A percentile compares a stretch with the other conserved stretches of the same genome.
Conservation (phyloP, 2,888 invertebrate genomes). For the Gymnoscelis rufifasciata region DNA sequence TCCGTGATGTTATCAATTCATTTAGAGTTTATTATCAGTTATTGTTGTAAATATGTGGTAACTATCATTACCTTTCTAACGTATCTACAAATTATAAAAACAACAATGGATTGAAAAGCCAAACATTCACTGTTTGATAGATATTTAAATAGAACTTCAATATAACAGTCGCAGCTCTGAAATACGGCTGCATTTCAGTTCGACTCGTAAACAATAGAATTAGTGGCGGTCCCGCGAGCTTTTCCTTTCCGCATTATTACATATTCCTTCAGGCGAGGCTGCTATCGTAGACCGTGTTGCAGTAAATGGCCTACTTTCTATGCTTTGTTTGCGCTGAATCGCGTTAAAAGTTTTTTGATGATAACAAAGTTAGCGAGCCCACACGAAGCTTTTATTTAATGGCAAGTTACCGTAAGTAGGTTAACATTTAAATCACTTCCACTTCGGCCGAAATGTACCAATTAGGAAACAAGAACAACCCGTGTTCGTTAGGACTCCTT, state of each 20-base stretch:
- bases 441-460: conserved; percentile 3
- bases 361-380: background rate
- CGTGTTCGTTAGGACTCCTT: conserved; percentile 33
- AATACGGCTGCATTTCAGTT: conserved; percentile 32
- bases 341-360: conserved; percentile 3
- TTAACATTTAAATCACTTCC: conserved; percentile 1
- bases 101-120: too few relatives aligned
- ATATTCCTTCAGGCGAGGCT: conserved; percentile 35
- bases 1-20: too few relatives aligned
- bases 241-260: conserved; percentile 43
- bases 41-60: too few relatives aligned
- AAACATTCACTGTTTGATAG: too few relatives aligned
- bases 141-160: conserved; percentile 1
- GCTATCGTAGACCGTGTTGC: conserved; percentile 15
- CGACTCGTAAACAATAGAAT: conserved; percentile 37
- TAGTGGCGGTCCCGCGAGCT: conserved; percentile 37
- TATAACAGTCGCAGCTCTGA: conserved; percentile 27
- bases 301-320: conserved; percentile 18
- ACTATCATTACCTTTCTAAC: too few relatives aligned
- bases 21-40: too few relatives aligned
- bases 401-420: background rate
- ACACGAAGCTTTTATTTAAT: background rate
- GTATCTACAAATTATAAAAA: too few relatives aligned
- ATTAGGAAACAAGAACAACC: conserved; percentile 19
- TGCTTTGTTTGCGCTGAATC: conserved; percentile 1